Evolutionary conservation across 2,113 vertebrate genomes (phyloP), one percentile per base, ranked within the genome.

Genomic region (Campylomormyrus tamandua): DNA sequence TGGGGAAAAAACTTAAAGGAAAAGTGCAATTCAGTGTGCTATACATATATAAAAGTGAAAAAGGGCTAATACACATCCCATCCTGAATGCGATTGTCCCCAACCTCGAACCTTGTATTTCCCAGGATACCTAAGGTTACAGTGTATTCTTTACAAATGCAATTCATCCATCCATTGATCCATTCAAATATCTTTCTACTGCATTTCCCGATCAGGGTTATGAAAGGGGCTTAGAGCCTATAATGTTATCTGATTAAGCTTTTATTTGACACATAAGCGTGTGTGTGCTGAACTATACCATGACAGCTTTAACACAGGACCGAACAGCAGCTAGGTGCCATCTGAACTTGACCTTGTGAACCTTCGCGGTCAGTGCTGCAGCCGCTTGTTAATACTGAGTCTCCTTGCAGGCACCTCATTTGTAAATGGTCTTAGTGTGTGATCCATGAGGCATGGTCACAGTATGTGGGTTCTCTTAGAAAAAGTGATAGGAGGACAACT

Each of bases 1-100:
- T 91, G 87, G 80, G 77, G 42, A 48, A 19, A 21, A 70, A 92
- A 91, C 92, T 92, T 94, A 84, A 92, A 91, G 90, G 91, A 91
- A 91, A 92, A 92, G 91, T 89, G 90, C 83, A 83, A 90, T 52
- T 77, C 91, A 91, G 90, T 91, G 58, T 90, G 49, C 88, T 88
- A 91, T 90, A 56, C 90, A 91, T 91, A 91, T 88, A 89, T 15
- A 31, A 48, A 62, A 88, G n/a, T 19, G 24, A 56, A 11, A 17
- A 48, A 15, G 58, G 58, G 7, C 11, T 58, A 88, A 58, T 35
- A 53, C 10, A 42, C 39, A 3, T n/a, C 70, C 31, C 70, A 80
- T 80, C 15, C 2, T 2, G 35, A 17, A 35, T 80, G 17, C 6
- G 35, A 6, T 17, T 17, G 5, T 35, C 66, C 66, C 66, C 9